Conservation (phyloP, 2,888 invertebrate species). For the Meandrusa payeni region DNA sequence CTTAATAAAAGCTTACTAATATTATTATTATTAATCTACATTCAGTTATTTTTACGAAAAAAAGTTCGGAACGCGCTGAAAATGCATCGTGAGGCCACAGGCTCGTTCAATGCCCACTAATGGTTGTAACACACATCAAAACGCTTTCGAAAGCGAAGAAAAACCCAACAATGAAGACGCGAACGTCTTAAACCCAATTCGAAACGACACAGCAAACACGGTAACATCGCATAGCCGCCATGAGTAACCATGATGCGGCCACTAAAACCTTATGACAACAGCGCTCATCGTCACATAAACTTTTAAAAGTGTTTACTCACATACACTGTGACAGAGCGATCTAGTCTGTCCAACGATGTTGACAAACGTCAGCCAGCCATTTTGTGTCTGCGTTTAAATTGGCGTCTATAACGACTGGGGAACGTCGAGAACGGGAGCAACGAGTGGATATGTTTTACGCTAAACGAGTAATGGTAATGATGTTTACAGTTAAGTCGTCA, state of each 20-base stretch:
- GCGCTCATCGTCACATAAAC: conserved; percentile 70
- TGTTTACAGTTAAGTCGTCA: conserved; percentile 78
- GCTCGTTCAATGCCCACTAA: conserved; percentile 14
- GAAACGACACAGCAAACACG: conserved; percentile 56
- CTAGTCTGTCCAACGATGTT: conserved; percentile 64
- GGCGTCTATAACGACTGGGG: conserved; percentile 31
- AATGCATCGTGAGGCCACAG: conserved; percentile 16
- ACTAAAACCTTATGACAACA: conserved; percentile 74
- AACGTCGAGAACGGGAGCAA: conserved; percentile 35
- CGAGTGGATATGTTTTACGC: conserved; percentile 25
- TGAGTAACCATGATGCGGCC: conserved; percentile 67
- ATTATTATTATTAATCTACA: no score
- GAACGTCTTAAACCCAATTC: conserved; percentile 58
- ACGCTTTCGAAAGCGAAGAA: conserved; percentile 59
- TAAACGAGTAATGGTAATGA: conserved; percentile 63
- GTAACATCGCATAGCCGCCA: conserved; percentile 42
- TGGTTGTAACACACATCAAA: conserved; percentile 26
- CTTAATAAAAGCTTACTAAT: no score
- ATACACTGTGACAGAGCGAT: conserved; percentile 66
- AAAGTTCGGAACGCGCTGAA: neutral
- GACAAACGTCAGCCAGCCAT: conserved; percentile 42
- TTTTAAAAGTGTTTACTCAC: conserved; percentile 75
- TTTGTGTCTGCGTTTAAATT: conserved; percentile 21
- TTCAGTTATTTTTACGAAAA: no score
- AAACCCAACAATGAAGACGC: conserved; percentile 47